Percentiles rank a stretch among this genome's conserved stretches.
These are phyloP conservation scores for Perodicticus potto DNA, from an alignment of 2,797 vertebrate genomes.

Conservation along the genomic window DNA sequence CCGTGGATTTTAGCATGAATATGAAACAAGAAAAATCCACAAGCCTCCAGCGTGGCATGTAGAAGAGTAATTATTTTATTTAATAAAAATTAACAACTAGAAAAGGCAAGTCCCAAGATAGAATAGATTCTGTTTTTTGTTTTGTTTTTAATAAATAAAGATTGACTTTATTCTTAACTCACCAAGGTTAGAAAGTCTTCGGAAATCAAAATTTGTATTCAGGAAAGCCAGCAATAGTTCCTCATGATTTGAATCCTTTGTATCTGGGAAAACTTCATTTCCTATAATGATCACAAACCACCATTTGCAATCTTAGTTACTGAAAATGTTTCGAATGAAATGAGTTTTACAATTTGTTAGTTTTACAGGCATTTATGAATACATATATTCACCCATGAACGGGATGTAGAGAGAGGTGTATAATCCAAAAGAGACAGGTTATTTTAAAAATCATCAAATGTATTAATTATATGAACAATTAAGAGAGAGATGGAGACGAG, in stretches of 20 bases:
- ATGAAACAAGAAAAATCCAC: not conserved
- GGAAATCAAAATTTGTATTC: slow-evolving; percentile 40
- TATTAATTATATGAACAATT: not conserved
- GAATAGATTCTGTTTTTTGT: not conserved
- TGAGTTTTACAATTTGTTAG: not conserved
- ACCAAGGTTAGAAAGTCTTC: slow-evolving; percentile 5
- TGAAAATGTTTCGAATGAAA: slow-evolving; percentile 39
- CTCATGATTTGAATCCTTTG: not conserved
- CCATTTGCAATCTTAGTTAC: not conserved
- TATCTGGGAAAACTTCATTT: slow-evolving; percentile 50
- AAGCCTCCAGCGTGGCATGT: not conserved
- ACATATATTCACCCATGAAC: not conserved
- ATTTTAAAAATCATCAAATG: not conserved
- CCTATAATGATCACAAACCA: slow-evolving; percentile 50
- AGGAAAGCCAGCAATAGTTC: slow-evolving; percentile 9
- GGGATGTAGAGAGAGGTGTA: not conserved
- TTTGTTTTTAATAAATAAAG: not conserved
- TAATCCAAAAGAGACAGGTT: not conserved
- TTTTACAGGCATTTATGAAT: not conserved
- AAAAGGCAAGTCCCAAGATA: not conserved
- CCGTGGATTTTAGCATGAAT: not conserved
- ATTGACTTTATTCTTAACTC: slow-evolving; percentile 53
- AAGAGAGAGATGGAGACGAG: not conserved
- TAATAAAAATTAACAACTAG: slow-evolving; percentile 20
- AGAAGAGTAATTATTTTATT: not conserved